These are phyloP conservation scores for Trialeurodes vaporariorum DNA, from an alignment of 1,140 invertebrate species.

Conservation along the genomic window DNA sequence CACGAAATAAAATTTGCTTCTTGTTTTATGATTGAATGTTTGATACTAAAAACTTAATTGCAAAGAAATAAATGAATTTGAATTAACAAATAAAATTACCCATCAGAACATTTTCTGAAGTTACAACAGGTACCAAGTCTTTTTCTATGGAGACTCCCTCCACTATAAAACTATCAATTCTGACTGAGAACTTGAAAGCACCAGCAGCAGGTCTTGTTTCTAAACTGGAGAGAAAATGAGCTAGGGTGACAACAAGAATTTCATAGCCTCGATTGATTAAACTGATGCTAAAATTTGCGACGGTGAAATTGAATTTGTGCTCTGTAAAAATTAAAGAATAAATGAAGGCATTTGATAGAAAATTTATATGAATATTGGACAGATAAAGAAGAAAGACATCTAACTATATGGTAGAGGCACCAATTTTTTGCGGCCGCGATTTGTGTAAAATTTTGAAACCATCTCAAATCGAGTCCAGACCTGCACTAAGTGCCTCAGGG, in stretches of 20 bases:
- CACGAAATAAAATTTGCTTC: no score
- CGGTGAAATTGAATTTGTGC: constrained; percentile 65
- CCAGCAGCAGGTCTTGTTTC: constrained; percentile 57
- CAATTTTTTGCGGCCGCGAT: no score
- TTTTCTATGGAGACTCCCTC: constrained; percentile 63
- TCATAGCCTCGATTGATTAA: constrained; percentile 56
- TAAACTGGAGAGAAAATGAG: constrained; percentile 56
- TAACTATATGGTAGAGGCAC: no score
- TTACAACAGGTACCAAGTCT: constrained; percentile 57
- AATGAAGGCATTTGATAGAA: no score
- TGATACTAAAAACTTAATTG: no score
- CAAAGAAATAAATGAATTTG: no score
- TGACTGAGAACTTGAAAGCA: constrained; percentile 56
- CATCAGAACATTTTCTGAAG: constrained; percentile 51
- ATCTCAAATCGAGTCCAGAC: no score
- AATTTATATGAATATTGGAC: no score
- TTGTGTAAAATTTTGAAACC: no score
- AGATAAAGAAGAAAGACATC: no score
- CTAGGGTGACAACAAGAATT: constrained; percentile 57
- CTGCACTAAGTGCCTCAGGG: no score
- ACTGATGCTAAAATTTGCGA: constrained; percentile 59
- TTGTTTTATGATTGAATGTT: no score
- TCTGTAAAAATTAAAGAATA: constrained; percentile 51
- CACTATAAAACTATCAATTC: constrained; percentile 64
- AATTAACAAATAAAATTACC: constrained; percentile 35